Conservation (phyloP, 1,140 invertebrate species). For the Aporrectodea caliginosa region DNA sequence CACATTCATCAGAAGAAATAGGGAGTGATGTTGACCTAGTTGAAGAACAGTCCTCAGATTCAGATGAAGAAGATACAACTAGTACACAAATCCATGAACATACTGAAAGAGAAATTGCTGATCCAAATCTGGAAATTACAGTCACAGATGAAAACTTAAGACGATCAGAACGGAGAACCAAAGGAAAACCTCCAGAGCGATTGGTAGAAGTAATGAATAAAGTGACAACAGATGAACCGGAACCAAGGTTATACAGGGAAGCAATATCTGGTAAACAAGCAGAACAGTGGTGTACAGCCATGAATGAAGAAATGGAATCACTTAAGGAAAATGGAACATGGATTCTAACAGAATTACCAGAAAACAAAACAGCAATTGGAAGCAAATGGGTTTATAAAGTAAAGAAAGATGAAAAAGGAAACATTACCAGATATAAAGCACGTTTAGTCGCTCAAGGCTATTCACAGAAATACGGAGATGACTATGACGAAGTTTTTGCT, state of each 20-base stretch:
- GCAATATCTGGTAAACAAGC: neutral
- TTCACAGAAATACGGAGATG: neutral
- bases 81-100: too few species aligned
- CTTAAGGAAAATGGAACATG: neutral
- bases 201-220: neutral
- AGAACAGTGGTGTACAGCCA: slow-evolving; percentile 30
- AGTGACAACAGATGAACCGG: neutral
- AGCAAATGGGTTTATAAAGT: slow-evolving; percentile 10
- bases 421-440: slow-evolving; percentile 10
- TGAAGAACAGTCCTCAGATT: too few species aligned
- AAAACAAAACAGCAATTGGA: neutral
- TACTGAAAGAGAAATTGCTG: too few species aligned
- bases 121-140: too few species aligned
- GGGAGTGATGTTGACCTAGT: too few species aligned
- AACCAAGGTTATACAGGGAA: neutral
- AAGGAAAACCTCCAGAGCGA: neutral
- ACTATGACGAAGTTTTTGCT: slow-evolving; percentile 15
- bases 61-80: too few species aligned
- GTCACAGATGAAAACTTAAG: too few species aligned
- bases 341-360: neutral
- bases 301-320: slow-evolving; percentile 13
- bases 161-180: neutral
- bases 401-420: neutral
- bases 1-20: too few species aligned
- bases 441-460: slow-evolving; percentile 11